These are phyloP conservation scores for Zalophus californianus DNA, from an alignment of 2,797 vertebrate species.

Conservation along the genomic window DNA sequence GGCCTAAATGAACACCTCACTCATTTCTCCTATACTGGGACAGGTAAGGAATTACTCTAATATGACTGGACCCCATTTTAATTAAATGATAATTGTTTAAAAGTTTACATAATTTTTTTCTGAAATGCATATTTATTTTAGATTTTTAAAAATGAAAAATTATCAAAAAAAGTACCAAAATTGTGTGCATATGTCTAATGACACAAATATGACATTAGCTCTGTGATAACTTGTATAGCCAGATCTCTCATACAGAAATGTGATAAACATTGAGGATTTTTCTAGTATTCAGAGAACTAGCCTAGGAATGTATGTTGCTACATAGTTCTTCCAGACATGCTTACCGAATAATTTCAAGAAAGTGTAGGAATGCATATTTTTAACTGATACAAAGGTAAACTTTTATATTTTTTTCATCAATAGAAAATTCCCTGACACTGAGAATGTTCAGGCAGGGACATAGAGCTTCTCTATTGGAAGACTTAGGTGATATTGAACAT, in stretches of 20 bases:
- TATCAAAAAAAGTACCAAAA: not conserved
- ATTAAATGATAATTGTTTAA: not conserved
- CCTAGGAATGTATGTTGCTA: not conserved
- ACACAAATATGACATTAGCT: not conserved
- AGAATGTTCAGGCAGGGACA: not conserved
- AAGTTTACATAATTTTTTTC: not conserved
- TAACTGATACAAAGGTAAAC: not conserved
- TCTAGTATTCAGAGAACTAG: not conserved
- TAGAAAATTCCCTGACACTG: not conserved
- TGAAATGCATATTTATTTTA: not conserved
- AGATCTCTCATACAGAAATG: not conserved
- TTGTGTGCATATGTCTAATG: not conserved
- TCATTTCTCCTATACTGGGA: not conserved
- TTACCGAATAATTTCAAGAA: constrained; percentile 23
- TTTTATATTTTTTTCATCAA: constrained; percentile 15
- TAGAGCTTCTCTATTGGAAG: not conserved
- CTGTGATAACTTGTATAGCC: not conserved
- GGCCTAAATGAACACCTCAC: not conserved
- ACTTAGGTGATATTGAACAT: not conserved
- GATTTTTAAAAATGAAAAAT: constrained; percentile 12
- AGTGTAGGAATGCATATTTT: not conserved
- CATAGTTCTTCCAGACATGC: not conserved
- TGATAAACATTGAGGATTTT: not conserved
- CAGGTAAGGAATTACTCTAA: not conserved
- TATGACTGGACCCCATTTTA: not conserved